Evolutionary conservation across 2,888 invertebrate genomes (phyloP).

Genomic region (Stegophylla sp.): DNA sequence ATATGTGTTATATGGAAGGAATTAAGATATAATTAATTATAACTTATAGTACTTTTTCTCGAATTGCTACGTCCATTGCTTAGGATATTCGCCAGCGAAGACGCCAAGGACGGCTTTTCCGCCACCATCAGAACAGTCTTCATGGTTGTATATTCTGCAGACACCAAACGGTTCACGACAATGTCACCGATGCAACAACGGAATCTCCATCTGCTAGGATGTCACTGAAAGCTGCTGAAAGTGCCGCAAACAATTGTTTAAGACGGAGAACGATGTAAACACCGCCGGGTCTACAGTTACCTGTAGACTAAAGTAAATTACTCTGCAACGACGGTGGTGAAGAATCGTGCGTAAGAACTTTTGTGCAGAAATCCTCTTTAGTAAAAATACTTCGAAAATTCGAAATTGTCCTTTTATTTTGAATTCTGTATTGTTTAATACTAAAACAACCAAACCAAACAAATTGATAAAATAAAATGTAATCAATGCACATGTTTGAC

Average conservation of each 20-base stretch:
- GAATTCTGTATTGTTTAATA: conserved; percentile 33
- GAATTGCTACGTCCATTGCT: conserved; percentile 82
- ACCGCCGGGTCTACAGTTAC: neutral
- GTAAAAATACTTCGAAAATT: neutral
- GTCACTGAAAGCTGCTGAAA: neutral
- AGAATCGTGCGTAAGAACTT: neutral
- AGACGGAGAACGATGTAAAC: neutral
- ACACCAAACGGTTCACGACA: too few relatives aligned
- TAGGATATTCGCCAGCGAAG: conserved; percentile 89
- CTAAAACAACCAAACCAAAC: conserved; percentile 44
- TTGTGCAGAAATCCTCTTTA: neutral
- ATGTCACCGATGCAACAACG: neutral
- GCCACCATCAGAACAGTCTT: conserved; percentile 95
- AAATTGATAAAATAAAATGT: conserved; percentile 55
- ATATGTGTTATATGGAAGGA: too few relatives aligned
- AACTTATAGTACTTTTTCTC: conserved; percentile 74
- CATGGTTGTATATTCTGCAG: conserved; percentile 67
- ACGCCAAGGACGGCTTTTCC: conserved; percentile 97
- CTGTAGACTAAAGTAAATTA: neutral
- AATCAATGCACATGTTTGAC: conserved; percentile 58
- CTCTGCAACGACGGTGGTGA: neutral
- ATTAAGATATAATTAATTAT: neutral
- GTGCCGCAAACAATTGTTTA: neutral
- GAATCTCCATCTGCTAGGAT: conserved; percentile 42
- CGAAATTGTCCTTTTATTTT: conserved; percentile 11